These are phyloP conservation scores for Eira barbara DNA, from an alignment of 2,113 vertebrate species.

Conservation along the genomic window DNA sequence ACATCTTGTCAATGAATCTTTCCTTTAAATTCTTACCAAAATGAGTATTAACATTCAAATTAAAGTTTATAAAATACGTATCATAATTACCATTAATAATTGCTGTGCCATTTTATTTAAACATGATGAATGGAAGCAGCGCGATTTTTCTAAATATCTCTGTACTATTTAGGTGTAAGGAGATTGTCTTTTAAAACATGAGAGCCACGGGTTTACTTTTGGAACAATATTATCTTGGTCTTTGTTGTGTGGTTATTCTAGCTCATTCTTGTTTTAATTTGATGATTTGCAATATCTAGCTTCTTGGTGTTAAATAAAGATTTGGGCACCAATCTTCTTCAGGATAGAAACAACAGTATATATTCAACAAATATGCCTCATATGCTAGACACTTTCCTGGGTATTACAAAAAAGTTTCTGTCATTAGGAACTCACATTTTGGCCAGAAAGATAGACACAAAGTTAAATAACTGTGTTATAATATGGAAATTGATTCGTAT, in stretches of 20 bases:
- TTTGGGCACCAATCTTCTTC: neutral
- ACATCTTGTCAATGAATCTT: constrained; percentile 20
- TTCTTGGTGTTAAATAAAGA: neutral
- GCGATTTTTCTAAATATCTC: neutral
- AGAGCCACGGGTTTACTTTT: neutral
- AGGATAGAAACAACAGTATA: neutral
- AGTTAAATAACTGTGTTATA: neutral
- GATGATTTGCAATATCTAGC: neutral
- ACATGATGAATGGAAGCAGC: neutral
- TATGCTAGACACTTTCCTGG: neutral
- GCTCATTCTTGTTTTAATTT: neutral
- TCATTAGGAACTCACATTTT: neutral
- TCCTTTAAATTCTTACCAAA: constrained; percentile 21
- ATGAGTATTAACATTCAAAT: constrained; percentile 9
- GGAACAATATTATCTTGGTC: neutral
- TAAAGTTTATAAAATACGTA: constrained; percentile 37
- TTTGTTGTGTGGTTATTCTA: neutral
- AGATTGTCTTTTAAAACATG: neutral
- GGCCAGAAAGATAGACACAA: neutral
- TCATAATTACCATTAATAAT: neutral
- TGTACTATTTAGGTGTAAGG: neutral
- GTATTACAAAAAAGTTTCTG: neutral
- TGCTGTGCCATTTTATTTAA: neutral
- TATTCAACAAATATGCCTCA: neutral
- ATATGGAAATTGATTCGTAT: neutral